Evolutionary conservation across 2,113 vertebrate genomes (phyloP).

Genomic region (Myxocyprinus asiaticus): DNA sequence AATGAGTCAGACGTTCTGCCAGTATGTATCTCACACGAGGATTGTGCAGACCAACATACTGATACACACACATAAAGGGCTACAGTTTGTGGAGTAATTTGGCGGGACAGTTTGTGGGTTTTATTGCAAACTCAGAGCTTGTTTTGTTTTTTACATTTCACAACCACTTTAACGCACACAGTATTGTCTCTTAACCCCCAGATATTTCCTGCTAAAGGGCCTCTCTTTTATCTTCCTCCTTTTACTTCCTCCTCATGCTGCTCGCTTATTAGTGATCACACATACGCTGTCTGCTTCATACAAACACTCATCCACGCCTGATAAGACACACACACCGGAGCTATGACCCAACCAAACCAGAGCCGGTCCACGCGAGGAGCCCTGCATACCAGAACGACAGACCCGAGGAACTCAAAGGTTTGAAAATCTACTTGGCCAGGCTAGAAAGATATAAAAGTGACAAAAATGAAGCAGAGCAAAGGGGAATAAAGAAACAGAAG

Average conservation of each 20-base stretch:
- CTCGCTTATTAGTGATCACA: slow-evolving; percentile 48
- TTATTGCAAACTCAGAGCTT: slow-evolving; percentile 44
- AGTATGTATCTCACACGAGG: not conserved
- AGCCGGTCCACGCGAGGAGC: not conserved
- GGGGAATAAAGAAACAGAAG: not conserved
- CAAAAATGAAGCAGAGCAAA: not conserved
- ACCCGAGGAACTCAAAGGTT: not conserved
- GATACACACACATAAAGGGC: not conserved
- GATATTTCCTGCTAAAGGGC: slow-evolving; percentile 53
- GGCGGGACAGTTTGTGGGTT: slow-evolving; percentile 46
- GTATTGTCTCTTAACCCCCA: slow-evolving; percentile 46
- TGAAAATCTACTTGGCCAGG: slow-evolving; percentile 2
- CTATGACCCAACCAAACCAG: not conserved
- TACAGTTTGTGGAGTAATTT: slow-evolving; percentile 35
- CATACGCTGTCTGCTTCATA: slow-evolving; percentile 9
- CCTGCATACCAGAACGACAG: not conserved
- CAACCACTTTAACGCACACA: slow-evolving; percentile 41
- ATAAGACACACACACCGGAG: not conserved
- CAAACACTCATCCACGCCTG: slow-evolving; percentile 3
- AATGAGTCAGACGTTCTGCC: not conserved
- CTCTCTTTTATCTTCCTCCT: slow-evolving; percentile 51
- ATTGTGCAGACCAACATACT: not conserved
- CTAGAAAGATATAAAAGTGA: not conserved
- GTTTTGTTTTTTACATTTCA: slow-evolving; percentile 43
- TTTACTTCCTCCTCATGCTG: slow-evolving; percentile 51